Percentiles rank a stretch among this genome's conserved stretches.
phyloP scores from a whole-genome alignment of 2,888 invertebrate species.

The Diarsia brunnea region DNA sequence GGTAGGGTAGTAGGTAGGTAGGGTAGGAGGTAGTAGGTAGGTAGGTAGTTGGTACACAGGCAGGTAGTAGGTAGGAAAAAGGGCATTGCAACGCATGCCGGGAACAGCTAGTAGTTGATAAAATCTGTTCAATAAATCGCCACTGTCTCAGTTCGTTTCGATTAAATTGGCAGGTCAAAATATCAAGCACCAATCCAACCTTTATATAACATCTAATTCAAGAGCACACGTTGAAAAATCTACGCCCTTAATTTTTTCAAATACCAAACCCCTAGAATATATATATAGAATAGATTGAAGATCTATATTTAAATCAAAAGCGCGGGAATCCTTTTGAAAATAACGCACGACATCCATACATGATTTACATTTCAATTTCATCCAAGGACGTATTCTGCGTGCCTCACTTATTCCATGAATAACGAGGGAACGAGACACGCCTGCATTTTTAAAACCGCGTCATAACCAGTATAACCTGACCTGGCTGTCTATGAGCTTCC shows the following conservation, averaged over 20 bases:
- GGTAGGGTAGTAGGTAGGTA: too few relatives aligned
- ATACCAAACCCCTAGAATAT: too few relatives aligned
- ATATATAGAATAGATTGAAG: too few relatives aligned
- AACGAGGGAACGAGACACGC: conserved; percentile 21
- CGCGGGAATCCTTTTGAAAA: conserved; percentile 26
- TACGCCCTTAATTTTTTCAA: background rate
- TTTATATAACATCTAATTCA: background rate
- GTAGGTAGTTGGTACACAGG: too few relatives aligned
- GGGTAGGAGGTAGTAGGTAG: too few relatives aligned
- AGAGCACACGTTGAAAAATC: background rate
- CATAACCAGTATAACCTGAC: conserved; percentile 1
- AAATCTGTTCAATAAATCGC: background rate
- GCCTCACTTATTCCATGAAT: conserved; percentile 55
- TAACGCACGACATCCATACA: conserved; percentile 23
- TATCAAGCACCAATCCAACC: background rate
- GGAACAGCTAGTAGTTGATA: too few relatives aligned
- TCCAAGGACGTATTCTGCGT: conserved; percentile 39
- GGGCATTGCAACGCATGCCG: too few relatives aligned
- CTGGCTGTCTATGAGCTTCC: too few relatives aligned
- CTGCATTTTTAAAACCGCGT: conserved; percentile 57
- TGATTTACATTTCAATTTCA: conserved; percentile 50
- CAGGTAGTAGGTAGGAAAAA: too few relatives aligned
- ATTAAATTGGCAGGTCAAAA: background rate
- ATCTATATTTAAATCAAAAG: conserved; percentile 14
- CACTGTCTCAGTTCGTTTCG: background rate